phyloP scores from a whole-genome alignment of 1,140 invertebrate genomes.

The Halesus radiatus region DNA sequence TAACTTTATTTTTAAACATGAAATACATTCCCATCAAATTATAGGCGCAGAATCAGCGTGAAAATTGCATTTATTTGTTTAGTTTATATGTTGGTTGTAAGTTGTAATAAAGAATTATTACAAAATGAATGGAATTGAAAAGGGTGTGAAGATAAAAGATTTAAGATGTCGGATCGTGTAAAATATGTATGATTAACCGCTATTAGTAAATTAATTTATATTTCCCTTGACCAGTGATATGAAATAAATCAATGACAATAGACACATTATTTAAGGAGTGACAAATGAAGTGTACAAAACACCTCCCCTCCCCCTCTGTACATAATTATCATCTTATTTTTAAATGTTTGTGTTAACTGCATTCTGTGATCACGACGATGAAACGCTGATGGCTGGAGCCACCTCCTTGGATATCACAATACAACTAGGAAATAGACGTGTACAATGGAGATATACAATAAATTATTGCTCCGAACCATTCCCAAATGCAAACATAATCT shows the following conservation, averaged over 20 bases:
- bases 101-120: conserved; percentile 19
- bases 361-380: conserved; percentile 53
- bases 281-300: conserved; percentile 13
- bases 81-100: conserved; percentile 22
- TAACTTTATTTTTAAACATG: conserved; percentile 19
- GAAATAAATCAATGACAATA: conserved; percentile 40
- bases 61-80: conserved; percentile 50
- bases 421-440: no score
- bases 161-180: not conserved
- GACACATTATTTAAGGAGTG: conserved; percentile 19
- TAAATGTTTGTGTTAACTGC: conserved; percentile 40
- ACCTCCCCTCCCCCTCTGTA: conserved; percentile 20
- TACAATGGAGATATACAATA: no score
- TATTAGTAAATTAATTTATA: conserved; percentile 19
- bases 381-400: not conserved
- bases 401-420: not conserved
- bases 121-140: conserved; percentile 33
- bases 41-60: conserved; percentile 30
- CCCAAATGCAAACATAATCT: no score
- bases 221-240: conserved; percentile 25
- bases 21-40: conserved; percentile 46
- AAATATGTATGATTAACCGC: conserved; percentile 12
- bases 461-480: no score
- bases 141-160: not conserved
- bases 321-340: conserved; percentile 12